phyloP scores from a whole-genome alignment of 2,113 vertebrate genomes.

The Synodontis membranacea region DNA sequence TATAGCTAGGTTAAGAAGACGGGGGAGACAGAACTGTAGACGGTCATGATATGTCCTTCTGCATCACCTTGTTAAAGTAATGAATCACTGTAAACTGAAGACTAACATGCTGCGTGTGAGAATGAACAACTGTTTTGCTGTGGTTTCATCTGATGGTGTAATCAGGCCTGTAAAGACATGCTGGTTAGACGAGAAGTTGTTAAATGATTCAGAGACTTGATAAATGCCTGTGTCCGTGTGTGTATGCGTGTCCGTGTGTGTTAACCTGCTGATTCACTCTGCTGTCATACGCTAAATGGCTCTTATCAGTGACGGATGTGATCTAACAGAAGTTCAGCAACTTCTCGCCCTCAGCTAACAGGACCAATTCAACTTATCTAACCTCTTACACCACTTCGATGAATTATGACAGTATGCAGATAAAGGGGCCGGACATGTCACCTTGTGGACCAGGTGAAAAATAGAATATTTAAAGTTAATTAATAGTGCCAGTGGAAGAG shows the following conservation, averaged over 20 bases:
- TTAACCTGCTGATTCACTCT: slow-evolving; percentile 65
- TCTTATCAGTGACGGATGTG: slow-evolving; percentile 61
- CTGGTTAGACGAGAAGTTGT: slow-evolving; percentile 59
- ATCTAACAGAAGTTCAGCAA: slow-evolving; percentile 51
- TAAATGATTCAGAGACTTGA: slow-evolving; percentile 65
- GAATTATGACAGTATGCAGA: not conserved
- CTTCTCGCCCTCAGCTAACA: slow-evolving; percentile 38
- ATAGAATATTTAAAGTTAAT: not conserved
- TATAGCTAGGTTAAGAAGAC: too few species aligned
- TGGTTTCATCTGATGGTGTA: not conserved
- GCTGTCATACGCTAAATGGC: slow-evolving; percentile 59
- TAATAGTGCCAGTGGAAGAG: not conserved
- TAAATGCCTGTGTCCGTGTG: slow-evolving; percentile 51
- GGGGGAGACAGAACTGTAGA: not conserved
- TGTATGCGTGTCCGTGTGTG: slow-evolving; percentile 48
- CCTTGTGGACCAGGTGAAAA: not conserved
- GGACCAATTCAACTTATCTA: not conserved
- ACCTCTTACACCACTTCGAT: not conserved
- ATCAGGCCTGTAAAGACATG: slow-evolving; percentile 63
- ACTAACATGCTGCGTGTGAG: slow-evolving; percentile 27
- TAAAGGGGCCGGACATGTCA: not conserved
- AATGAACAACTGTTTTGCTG: slow-evolving; percentile 47
- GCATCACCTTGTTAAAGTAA: not conserved
- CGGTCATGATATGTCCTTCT: not conserved
- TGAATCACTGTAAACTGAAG: not conserved